Base-by-base conservation (phyloP, 2,888 invertebrate species). In the Bhutanitis thaidina region DNA sequence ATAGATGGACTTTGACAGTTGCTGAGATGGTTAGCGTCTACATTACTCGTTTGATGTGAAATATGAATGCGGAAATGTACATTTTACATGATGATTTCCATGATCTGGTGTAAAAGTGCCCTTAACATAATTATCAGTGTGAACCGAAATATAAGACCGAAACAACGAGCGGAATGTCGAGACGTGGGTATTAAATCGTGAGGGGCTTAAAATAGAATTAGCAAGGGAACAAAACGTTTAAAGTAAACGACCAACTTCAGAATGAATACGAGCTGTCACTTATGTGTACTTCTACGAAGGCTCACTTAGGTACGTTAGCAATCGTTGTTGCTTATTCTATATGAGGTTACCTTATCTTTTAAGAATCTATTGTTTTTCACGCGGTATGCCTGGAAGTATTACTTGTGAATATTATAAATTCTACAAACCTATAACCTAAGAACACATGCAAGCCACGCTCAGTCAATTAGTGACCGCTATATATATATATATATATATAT, bases 261-360 rank as follows among this genome's bases (percentile, higher is more conserved):
- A 50, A 44, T 44, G 39, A 12, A 29, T 27, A 39, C 2, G 39
- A 34, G 25, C 34, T 34, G 35, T 30, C 16, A 40, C 38, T 51
- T 30, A 41, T 51, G 44, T 45, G 39, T 45, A 45, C 45, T 51
- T 29, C 45, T 40, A 51, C 50, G 44, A 51, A 30, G 20, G 32
- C 39, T 39, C 25, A 35, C 13, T 39, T 44, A n/a, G 8, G 7
- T 43, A 46, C 9, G 15, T 32, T 25, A 20, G n/a, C n/a, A n/a
- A n/a, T 44, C 29, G 20, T 39, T 5, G 34, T 34, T 10, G 1
- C 34, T 40, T 45, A 45, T 12, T 27, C 13, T 29, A 32, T 7
- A 45, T 51, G 50, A 51, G 50, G 39, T 40, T 35, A 35, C 10
- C 35, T 45, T 51, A 51, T 16, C 10, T n/a, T 8, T 27, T 39